These are phyloP conservation scores for Hypercompe scribonia DNA, from an alignment of 2,888 invertebrate species.

Conservation along the genomic window DNA sequence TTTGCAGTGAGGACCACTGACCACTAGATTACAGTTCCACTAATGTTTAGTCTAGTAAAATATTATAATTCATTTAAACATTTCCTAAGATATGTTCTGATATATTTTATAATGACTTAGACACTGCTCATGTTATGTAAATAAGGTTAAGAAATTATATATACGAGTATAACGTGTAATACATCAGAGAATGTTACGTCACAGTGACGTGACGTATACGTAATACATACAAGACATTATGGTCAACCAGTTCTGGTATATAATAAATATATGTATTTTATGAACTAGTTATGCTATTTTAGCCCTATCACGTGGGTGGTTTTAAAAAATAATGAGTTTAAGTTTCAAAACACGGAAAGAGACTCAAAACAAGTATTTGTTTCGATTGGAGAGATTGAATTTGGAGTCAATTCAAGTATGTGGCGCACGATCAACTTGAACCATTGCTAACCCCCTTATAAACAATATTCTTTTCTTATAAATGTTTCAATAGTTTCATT, in stretches of 20 bases:
- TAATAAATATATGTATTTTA: not conserved
- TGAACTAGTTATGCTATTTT: not conserved
- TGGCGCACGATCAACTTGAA: too few relatives aligned
- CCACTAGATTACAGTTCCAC: too few relatives aligned
- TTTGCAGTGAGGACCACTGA: too few relatives aligned
- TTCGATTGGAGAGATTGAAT: not conserved
- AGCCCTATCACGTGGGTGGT: not conserved
- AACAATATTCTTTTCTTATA: too few relatives aligned
- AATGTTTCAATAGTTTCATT: too few relatives aligned
- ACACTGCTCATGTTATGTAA: constrained; percentile 11
- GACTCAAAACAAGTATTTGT: not conserved
- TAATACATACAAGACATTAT: not conserved
- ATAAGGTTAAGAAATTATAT: constrained; percentile 6
- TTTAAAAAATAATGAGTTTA: not conserved
- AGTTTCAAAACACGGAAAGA: not conserved
- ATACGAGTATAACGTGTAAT: not conserved
- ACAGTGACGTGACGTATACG: constrained; percentile 5
- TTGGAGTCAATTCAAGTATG: too few relatives aligned
- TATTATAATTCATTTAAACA: not conserved
- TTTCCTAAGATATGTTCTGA: not conserved
- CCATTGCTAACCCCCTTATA: too few relatives aligned
- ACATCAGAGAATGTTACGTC: constrained; percentile 9
- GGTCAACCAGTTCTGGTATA: not conserved
- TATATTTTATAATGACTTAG: not conserved
- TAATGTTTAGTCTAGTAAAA: too few relatives aligned